Conservation (phyloP, 2,113 vertebrate genomes). For the Equus przewalskii region DNA sequence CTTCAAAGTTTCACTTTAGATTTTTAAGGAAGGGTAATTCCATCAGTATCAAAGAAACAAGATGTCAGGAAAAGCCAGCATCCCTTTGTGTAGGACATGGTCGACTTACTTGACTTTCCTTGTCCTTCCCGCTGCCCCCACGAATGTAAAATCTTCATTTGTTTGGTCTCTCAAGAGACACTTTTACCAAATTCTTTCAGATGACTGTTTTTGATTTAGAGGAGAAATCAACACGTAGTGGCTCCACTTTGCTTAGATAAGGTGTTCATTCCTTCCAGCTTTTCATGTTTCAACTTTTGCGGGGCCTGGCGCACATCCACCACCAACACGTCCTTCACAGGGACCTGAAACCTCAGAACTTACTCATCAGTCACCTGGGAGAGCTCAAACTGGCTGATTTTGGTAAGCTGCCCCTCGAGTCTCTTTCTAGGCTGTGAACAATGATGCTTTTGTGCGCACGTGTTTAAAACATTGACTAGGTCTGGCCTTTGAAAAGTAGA, state of each 20-base stretch:
- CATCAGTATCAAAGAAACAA: slow-evolving; percentile 68
- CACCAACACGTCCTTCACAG: slow-evolving; percentile 93
- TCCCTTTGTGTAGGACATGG: slow-evolving; percentile 60
- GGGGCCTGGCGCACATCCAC: slow-evolving; percentile 94
- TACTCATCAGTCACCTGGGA: slow-evolving; percentile 96
- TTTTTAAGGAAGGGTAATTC: slow-evolving; percentile 67
- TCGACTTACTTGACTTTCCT: slow-evolving; percentile 47
- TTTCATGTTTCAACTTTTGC: slow-evolving; percentile 96
- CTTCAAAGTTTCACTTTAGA: slow-evolving; percentile 63
- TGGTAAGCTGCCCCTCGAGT: slow-evolving; percentile 87
- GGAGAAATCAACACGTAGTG: slow-evolving; percentile 64
- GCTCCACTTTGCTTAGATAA: slow-evolving; percentile 73
- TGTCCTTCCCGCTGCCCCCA: neutral
- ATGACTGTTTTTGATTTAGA: slow-evolving; percentile 81
- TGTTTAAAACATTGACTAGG: slow-evolving; percentile 43
- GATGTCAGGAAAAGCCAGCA: slow-evolving; percentile 54
- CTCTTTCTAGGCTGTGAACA: slow-evolving; percentile 69
- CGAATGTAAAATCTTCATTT: neutral
- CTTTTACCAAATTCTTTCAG: slow-evolving; percentile 77
- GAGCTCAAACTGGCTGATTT: slow-evolving; percentile 97
- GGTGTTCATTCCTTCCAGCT: slow-evolving; percentile 89
- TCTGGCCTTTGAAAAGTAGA: slow-evolving; percentile 55
- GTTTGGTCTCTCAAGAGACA: slow-evolving; percentile 50
- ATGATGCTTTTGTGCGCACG: slow-evolving; percentile 54
- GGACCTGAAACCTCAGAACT: slow-evolving; percentile 97